Base-by-base conservation (phyloP, 35 echinoderm and acorn worm genomes). In the Lytechinus variegatus region DNA sequence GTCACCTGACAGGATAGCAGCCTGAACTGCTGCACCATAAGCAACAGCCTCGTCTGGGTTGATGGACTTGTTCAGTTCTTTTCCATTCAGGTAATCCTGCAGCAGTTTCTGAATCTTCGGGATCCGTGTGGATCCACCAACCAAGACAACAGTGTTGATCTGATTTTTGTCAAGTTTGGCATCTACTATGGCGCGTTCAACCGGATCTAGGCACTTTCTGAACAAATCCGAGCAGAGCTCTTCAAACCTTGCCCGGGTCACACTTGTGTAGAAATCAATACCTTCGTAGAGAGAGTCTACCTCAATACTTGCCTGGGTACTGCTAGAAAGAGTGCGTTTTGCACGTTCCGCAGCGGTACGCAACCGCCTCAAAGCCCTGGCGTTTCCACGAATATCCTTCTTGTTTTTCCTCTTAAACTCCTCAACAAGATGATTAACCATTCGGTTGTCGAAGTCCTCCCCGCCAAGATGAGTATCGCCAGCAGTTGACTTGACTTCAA, bases 41-140 rank as follows among this genome's bases (percentile, higher is more conserved):
- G 97, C 96, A 56, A 99, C 98, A 10, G 98, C 98, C 92, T 99
- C 98, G 96, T 99, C 97, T 89, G 97, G 98, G 61, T 99, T 99
- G 79, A 99, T 99, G 2, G 98, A 99, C 87, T 96, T 98, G 89
- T 99, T 99, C 54, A 99, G 89, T 44, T 98, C 95, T 72, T 99
- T 96, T 52, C 97, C 95, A 88, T 97, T 97, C 14, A 99, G 96
- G 86, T 95, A 99, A n/a, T 97, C 96, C 44, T 98, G 96, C 7
- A 99, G 87, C 13, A 99, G 94, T 66, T 98, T 97, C 91, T 99
- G 98, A 28, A 99, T 99, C 92, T 99, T 99, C 1, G 98, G 98
- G 27, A 99, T 99, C 54, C 97, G 95, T 10, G 98, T 99, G 21
- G 98, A 97, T 6, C 98, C 98, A 58, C 98, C 98, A 27, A 99